Conservation (phyloP, 2,797 vertebrate genomes). For the Liparis tanakae region DNA sequence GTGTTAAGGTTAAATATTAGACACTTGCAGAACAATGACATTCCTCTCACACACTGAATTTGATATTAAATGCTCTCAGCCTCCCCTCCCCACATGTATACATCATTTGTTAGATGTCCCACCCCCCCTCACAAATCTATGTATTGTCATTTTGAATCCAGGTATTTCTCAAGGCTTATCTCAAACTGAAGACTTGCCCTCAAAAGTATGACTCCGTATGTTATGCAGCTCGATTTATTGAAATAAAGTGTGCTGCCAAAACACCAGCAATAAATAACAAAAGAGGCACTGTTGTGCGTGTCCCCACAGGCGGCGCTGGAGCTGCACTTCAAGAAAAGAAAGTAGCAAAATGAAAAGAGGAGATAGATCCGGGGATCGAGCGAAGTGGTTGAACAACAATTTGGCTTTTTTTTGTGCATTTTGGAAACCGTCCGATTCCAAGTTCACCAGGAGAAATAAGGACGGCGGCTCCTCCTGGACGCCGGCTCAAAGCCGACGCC, state of each 20-base stretch:
- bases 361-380: not conserved
- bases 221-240: not conserved
- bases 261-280: slow-evolving; percentile 25
- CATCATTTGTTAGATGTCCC: not conserved
- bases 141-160: not conserved
- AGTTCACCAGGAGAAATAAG: not conserved
- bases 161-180: slow-evolving; percentile 16
- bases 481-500: not conserved
- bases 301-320: not conserved
- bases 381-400: no score
- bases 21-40: slow-evolving; percentile 48
- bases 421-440: not conserved
- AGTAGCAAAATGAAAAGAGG: not conserved
- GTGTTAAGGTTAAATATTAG: slow-evolving; percentile 18
- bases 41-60: not conserved
- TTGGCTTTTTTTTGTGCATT: no score
- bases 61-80: slow-evolving; percentile 38
- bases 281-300: slow-evolving; percentile 1
- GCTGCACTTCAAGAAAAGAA: not conserved
- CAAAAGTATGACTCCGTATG: not conserved
- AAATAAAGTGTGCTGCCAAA: slow-evolving; percentile 35
- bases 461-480: not conserved
- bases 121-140: not conserved
- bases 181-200: slow-evolving; percentile 7
- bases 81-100: not conserved